phyloP scores from a whole-genome alignment of 1,140 invertebrate genomes.

The Augochlora pura region DNA sequence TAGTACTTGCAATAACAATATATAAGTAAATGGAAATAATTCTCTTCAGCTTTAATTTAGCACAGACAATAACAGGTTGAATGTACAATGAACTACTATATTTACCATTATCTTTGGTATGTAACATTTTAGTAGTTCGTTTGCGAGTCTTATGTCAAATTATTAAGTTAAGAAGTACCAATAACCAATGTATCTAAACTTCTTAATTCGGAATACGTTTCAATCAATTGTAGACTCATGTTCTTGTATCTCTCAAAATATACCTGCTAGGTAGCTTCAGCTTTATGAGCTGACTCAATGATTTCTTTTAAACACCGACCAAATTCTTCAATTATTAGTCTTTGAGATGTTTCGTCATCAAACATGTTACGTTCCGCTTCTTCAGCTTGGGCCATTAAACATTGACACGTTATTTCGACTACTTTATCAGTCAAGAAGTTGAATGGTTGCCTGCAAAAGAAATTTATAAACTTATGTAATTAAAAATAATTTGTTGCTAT shows the following conservation, averaged over 20 bases:
- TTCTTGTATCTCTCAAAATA: not conserved
- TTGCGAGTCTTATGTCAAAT: slow-evolving; percentile 22
- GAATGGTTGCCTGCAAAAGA: slow-evolving; percentile 86
- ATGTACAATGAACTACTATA: slow-evolving; percentile 12
- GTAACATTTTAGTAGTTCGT: slow-evolving; percentile 36
- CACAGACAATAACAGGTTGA: slow-evolving; percentile 14
- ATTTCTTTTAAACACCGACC: slow-evolving; percentile 96
- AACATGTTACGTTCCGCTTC: slow-evolving; percentile 87
- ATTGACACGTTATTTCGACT: slow-evolving; percentile 96
- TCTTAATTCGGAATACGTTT: not conserved
- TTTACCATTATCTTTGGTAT: slow-evolving; percentile 57
- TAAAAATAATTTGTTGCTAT: slow-evolving; percentile 1
- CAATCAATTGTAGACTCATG: not conserved
- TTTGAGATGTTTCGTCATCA: slow-evolving; percentile 88
- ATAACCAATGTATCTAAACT: slow-evolving; percentile 27
- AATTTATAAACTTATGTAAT: slow-evolving; percentile 37
- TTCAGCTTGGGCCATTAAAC: slow-evolving; percentile 94
- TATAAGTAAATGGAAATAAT: not conserved
- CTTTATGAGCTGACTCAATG: slow-evolving; percentile 88
- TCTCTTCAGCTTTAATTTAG: not conserved
- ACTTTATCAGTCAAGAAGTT: slow-evolving; percentile 95
- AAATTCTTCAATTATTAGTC: slow-evolving; percentile 95
- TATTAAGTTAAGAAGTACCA: slow-evolving; percentile 34
- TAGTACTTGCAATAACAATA: not conserved
- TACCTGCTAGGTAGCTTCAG: slow-evolving; percentile 80